These are phyloP conservation scores for Orgyia antiqua DNA, from an alignment of 2,888 invertebrate genomes.

Conservation along the genomic window DNA sequence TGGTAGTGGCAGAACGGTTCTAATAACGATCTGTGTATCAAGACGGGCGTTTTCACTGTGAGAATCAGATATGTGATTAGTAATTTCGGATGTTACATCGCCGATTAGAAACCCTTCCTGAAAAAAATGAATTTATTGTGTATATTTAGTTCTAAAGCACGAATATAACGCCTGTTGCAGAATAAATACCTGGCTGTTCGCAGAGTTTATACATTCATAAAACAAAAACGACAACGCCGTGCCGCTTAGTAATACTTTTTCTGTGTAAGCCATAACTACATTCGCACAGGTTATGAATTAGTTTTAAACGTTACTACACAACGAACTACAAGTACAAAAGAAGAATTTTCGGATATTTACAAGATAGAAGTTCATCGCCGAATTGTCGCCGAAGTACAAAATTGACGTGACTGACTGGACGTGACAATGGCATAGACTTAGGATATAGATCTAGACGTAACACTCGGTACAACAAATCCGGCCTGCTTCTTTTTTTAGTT, in stretches of 20 bases:
- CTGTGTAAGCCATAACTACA: conserved; percentile 56
- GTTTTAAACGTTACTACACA: neutral
- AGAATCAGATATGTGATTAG: conserved; percentile 83
- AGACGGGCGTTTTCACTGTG: conserved; percentile 80
- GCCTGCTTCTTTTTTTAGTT: no score
- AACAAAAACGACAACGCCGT: conserved; percentile 82
- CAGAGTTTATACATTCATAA: conserved; percentile 81
- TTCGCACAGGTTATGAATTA: conserved; percentile 2
- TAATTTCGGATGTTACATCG: conserved; percentile 79
- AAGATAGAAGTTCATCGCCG: no score
- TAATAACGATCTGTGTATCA: conserved; percentile 80
- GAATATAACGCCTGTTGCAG: neutral
- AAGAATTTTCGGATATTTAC: neutral
- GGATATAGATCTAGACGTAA: no score
- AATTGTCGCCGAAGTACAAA: no score
- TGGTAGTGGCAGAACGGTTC: conserved; percentile 79
- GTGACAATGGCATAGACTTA: no score
- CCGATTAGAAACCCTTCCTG: conserved; percentile 83
- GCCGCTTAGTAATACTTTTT: conserved; percentile 76
- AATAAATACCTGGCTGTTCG: conserved; percentile 74
- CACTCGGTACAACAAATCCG: no score
- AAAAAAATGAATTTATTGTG: conserved; percentile 16
- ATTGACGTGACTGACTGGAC: no score
- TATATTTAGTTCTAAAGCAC: neutral
- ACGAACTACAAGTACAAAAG: neutral